phyloP scores from a whole-genome alignment of 2,888 invertebrate genomes.

The Mechanitis mazaeus region DNA sequence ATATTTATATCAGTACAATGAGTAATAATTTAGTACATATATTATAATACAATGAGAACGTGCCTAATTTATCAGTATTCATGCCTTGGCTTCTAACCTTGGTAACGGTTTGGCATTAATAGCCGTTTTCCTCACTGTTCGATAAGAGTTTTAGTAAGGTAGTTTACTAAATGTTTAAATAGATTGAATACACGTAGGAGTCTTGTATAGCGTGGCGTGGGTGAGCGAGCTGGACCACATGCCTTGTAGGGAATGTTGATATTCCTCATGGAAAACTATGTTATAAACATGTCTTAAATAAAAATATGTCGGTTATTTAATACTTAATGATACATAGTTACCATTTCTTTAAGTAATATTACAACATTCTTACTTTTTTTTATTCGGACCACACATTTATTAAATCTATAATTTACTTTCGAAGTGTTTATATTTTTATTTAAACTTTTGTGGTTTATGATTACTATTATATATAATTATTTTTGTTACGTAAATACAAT shows the following conservation, averaged over 20 bases:
- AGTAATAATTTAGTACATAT: background rate
- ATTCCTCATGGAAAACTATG: slow-evolving; percentile 42
- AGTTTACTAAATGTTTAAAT: slow-evolving; percentile 11
- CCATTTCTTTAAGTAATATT: no score
- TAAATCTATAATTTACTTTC: no score
- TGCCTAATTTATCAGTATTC: background rate
- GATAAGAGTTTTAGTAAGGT: background rate
- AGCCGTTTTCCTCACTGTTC: background rate
- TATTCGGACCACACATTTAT: no score
- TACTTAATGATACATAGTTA: background rate
- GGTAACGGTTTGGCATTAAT: background rate
- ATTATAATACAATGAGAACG: background rate
- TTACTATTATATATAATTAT: no score
- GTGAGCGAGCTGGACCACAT: slow-evolving; percentile 52
- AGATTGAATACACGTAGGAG: slow-evolving; percentile 28
- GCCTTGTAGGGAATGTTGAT: slow-evolving; percentile 70
- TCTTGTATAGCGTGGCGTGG: slow-evolving; percentile 50
- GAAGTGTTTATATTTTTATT: no score
- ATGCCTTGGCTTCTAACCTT: background rate
- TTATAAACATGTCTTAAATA: slow-evolving; percentile 10
- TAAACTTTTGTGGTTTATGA: no score
- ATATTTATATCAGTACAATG: background rate
- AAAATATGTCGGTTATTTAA: slow-evolving; percentile 1
- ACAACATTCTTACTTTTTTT: no score
- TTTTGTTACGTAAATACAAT: no score